Base-by-base conservation (phyloP, 1,140 invertebrate species). In the Nasonia giraulti region DNA sequence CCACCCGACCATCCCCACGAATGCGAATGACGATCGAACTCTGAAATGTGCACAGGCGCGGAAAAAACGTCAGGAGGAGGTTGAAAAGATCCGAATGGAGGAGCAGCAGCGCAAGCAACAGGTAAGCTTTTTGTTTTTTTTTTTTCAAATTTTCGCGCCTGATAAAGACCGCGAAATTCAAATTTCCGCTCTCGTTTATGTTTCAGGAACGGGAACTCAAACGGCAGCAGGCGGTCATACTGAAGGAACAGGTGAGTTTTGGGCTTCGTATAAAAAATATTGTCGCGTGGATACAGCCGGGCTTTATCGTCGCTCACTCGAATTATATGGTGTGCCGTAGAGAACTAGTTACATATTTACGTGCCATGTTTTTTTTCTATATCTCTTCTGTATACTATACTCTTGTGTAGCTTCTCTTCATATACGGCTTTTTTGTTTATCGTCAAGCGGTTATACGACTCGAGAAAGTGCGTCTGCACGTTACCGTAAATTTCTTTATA, bases 171-270 rank as follows among this genome's bases (percentile, higher is more conserved):
- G 55, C 17, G 17, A 62, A 62, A 62, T 62, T 62, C 55, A 62
- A 62, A 74, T 74, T 3, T 37, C 33, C 40, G 5, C 37, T 74
- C 17, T 74, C 37, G 31, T 40, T 62, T 82, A 11, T 44, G 20
- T 94, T 95, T 69, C 93, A 97, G 97, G 97, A 98, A 92, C 95
- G 96, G 91, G 97, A 98, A 93, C 92, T 97, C 90, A 97, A 97
- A 92, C 94, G 96, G 89, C 97, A 97, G 91, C 97, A 98, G 92
- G 96, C 96, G 84, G 95, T 97, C 55, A 94, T 97, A 89, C 92
- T 97, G 81, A 98, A 97, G 93, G 97, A 98, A 94, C 97, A 98
- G 96, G 97, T 98, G 94, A 94, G 82, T 31, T 23, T 78, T 73
- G 55, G 55, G 5, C 20, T 5, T 69, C 10, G 81, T n/a, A 23